Evolutionary conservation across 2,888 invertebrate genomes (phyloP).

Genomic region (Bombylius major): DNA sequence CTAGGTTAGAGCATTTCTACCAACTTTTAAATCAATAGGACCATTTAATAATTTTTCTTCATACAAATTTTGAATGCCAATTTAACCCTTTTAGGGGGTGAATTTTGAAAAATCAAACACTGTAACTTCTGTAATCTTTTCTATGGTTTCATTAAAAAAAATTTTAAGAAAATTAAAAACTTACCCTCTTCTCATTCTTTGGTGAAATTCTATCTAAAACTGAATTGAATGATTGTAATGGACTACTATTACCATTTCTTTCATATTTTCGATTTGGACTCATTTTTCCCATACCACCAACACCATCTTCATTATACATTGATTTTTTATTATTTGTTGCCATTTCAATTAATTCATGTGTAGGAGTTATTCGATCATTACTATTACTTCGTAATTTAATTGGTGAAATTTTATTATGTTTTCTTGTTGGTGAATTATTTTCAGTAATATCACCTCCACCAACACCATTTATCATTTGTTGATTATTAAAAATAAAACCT

Average conservation of each 20-base stretch:
- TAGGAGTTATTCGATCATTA: constrained; percentile 26
- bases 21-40: no score
- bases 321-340: constrained; percentile 20
- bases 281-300: constrained; percentile 15
- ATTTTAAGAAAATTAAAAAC: no score
- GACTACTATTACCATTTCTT: constrained; percentile 31
- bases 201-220: constrained; percentile 59
- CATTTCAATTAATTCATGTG: constrained; percentile 21
- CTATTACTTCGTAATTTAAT: constrained; percentile 15
- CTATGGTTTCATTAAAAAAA: no score
- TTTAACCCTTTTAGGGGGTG: no score
- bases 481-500: constrained; percentile 17
- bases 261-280: constrained; percentile 38
- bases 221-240: constrained; percentile 55
- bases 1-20: no score
- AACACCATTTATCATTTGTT: constrained; percentile 17
- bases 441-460: constrained; percentile 18
- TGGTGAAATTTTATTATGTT: constrained; percentile 18
- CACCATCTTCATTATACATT: constrained; percentile 27
- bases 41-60: no score
- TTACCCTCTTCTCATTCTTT: constrained; percentile 52
- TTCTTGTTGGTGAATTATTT: constrained; percentile 15
- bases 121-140: no score
- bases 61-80: no score
- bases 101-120: no score